Base-by-base conservation (phyloP, 2,797 vertebrate genomes). In the Smutsia temminckii region DNA sequence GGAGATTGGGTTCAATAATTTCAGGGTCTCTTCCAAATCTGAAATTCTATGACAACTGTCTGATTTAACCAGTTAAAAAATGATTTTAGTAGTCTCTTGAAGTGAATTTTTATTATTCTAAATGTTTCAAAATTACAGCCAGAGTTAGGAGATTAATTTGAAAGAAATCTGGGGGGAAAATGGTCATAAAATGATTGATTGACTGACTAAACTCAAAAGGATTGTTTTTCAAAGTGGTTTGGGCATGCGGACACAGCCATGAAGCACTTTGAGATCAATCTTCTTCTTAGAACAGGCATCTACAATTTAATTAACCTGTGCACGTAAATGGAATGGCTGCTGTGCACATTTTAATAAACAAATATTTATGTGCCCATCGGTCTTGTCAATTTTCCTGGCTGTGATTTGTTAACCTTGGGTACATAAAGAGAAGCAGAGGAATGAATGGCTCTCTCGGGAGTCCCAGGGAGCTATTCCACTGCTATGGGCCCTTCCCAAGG, bases 331-430 rank as follows among this genome's bases (percentile, higher is more conserved):
- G 49, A 85, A 95, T 91, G 51, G 51, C 51, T 74, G 53, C 37
- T 40, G 1, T 64, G 57, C 72, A 85, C 63, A 94, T 95, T 91
- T 94, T 93, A 85, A 95, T 96, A 93, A 93, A 80, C 66, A 96
- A 91, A 86, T 91, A 93, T 94, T 90, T 94, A 72, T 93, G 71
- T 84, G 42, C 40, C 83, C 53, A 6, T 91, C 18, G 8, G 61
- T 93, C 87, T 93, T 91, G 68, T 95, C 83, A 63, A 1, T 89
- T 96, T 96, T 86, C 69, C 32, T 89, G 49, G 59, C 88, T 92
- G 37, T 81, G 75, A 95, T 94, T 87, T 90, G 49, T 85, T 95
- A 92, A 71, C 77, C 49, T 80, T 87, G 40, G 21, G 78, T 85
- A 57, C n/a, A 49, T 74, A 57, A 85, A 87, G 64, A 74, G 72